Evolutionary conservation across 2,113 vertebrate genomes (phyloP).

Genomic region (Phaethon lepturus): DNA sequence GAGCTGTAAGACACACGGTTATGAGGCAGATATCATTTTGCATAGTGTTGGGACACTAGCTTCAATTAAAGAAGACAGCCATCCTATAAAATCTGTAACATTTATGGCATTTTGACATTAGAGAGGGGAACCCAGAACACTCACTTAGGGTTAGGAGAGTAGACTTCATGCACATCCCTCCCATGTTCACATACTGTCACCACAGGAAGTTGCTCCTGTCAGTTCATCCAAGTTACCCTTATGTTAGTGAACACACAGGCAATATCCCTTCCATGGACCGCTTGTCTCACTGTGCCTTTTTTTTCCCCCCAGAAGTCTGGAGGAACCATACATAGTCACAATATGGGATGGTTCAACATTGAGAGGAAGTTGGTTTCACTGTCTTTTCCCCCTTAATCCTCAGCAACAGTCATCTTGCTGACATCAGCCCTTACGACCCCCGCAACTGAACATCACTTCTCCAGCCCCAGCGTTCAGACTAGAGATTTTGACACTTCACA

Average conservation of each 20-base stretch:
- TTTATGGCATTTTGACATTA: not conserved
- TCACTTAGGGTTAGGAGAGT: not conserved
- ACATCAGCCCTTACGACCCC: not conserved
- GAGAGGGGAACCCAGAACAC: not conserved
- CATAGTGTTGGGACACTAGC: not conserved
- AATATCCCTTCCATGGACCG: not conserved
- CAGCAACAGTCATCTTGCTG: not conserved
- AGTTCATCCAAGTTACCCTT: not conserved
- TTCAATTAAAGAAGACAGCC: slow-evolving; percentile 21
- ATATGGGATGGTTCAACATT: not conserved
- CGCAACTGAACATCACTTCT: not conserved
- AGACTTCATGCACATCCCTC: not conserved
- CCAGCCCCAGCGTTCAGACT: not conserved
- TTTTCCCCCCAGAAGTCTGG: not conserved
- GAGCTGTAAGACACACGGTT: slow-evolving; percentile 6
- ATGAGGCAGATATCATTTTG: not conserved
- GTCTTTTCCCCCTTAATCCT: not conserved
- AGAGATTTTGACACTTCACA: not conserved
- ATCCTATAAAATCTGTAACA: slow-evolving; percentile 2
- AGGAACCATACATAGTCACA: not conserved
- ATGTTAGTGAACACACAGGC: not conserved
- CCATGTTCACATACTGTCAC: not conserved
- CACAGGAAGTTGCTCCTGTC: not conserved
- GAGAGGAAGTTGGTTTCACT: not conserved
- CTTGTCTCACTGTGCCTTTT: not conserved